These are phyloP conservation scores for Drosophila sechellia DNA, from an alignment of 1,140 invertebrate species.

Conservation along the genomic window DNA sequence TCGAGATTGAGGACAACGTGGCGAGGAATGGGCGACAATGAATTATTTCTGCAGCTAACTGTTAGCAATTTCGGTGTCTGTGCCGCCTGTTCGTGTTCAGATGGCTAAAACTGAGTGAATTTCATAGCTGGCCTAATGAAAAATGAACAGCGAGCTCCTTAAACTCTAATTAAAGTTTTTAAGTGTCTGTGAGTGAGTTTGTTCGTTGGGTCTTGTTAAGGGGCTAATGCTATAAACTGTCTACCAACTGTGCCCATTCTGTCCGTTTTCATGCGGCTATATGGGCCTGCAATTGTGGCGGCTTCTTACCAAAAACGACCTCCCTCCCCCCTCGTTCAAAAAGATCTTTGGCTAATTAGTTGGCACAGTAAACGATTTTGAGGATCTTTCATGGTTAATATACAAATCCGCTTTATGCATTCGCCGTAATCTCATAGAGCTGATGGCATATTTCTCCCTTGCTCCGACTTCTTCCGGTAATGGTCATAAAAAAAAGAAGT, in stretches of 20 bases:
- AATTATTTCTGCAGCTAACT: conserved; percentile 39
- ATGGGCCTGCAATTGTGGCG: background rate
- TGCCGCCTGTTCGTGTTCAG: conserved; percentile 10
- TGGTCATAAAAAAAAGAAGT: conserved; percentile 72
- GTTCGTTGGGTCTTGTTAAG: conserved; percentile 35
- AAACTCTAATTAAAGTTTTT: conserved; percentile 80
- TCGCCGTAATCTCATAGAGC: conserved; percentile 16
- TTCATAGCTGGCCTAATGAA: conserved; percentile 63
- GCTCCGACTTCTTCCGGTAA: conserved; percentile 60
- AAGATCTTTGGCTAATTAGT: conserved; percentile 64
- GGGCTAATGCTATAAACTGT: conserved; percentile 59
- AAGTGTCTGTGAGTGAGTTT: conserved; percentile 38
- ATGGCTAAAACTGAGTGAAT: conserved; percentile 56
- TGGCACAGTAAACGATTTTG: conserved; percentile 70
- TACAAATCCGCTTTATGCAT: conserved; percentile 64
- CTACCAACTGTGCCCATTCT: conserved; percentile 73
- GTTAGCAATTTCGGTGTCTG: conserved; percentile 52
- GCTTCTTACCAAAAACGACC: background rate
- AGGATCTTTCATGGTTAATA: conserved; percentile 66
- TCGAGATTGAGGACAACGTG: conserved; percentile 40
- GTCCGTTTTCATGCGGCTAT: conserved; percentile 47
- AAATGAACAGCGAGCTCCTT: conserved; percentile 61
- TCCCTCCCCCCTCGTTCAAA: background rate
- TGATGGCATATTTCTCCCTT: conserved; percentile 2
- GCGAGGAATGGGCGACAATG: conserved; percentile 42